Evolutionary conservation across 2,113 vertebrate genomes (phyloP), one percentile per base, ranked within the genome.

Genomic region (Albula goreensis): DNA sequence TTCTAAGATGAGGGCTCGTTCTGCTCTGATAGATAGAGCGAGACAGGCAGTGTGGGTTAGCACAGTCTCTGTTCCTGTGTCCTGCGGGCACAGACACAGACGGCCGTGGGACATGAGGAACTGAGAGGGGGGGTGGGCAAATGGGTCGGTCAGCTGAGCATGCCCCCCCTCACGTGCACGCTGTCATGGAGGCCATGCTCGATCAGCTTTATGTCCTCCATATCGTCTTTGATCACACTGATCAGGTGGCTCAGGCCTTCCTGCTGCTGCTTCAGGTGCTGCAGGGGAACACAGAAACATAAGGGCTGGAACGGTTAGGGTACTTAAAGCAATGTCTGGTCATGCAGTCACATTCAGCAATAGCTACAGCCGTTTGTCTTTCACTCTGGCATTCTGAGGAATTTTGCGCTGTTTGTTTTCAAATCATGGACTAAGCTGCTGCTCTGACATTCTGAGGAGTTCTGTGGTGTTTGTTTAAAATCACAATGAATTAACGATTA

Each of bases 231-330:
- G 88, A 99, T 97, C 87, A 99, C 98, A 79, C 96, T 96, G 86
- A 99, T 99, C 87, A 99, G 91, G 91, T 99, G 98, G 92, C 97
- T 98, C 84, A 99, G 91, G 52, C 98, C 98, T 82, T 99, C 98
- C 88, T 99, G 98, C 85, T 99, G 98, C 88, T 99, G 98, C 92
- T 98, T 99, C 89, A 99, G 93, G 90, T 99, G 98, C 98, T 99
- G 91, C 84, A 93, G 88, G 63, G 1, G 50, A 79, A 90, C 1
- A 80, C 15, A 11, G 48, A 56, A 51, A 82, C 11, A 10, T 0
- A 5, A 49, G 25, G 25, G 3, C 50, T 8, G 2, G 41, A 12
- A 78, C 12, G 9, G 7, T 0, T 82, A 22, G 50, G 1, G 4
- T 4, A 25, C 3, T n/a, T 10, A 48, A n/a, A 4, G 4, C 52